Evolutionary conservation across 35 echinoderm and acorn worm genomes (phyloP), one percentile per base, ranked within the genome.

Genomic region (Heliocidaris erythrogramma): DNA sequence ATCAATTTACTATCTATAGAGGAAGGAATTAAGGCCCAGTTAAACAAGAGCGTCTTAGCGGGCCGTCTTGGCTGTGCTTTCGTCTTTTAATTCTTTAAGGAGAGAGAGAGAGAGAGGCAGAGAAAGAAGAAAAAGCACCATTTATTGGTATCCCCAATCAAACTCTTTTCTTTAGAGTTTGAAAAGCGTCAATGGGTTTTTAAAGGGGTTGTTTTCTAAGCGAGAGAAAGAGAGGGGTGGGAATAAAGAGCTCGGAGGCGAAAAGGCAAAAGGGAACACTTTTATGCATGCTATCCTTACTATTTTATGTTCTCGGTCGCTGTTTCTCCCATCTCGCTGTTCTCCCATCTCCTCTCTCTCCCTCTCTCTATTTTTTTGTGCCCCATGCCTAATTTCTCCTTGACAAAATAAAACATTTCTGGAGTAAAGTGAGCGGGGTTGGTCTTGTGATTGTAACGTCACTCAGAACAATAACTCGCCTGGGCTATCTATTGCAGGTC

Each of bases 401-500:
- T 52, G 17, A 11, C 47, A 92, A 92, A 92, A 59, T 30, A 30
- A 59, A 59, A 59, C 47, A 50, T 49, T 30, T 48, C 0, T 13
- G 14, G 49, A 92, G 48, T 48, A 30, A 92, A 92, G 91, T 92
- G 91, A 49, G 21, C 48, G 91, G 49, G 48, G 11, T 59, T 42
- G 87, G 49, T 59, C 27, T 30, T 49, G 47, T 48, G 91, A 92
- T 92, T 92, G 48, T 49, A 92, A 92, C 91, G 91, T 92, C 91
- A 92, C 13, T 9, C 31, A 30, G 27, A 92, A 59, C 91, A 92
- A 92, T 59, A 92, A 52, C 31, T 49, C 47, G 91, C 12, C 5
- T 92, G 48, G 91, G 50, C 91, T 92, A 92, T 92, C 91, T 30
- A 48, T 92, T 92, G 29, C 91, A 92, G 31, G 17, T 13, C 91